Conservation (phyloP, 1,140 invertebrate genomes). For the Pseudomyrmex sp. region DNA sequence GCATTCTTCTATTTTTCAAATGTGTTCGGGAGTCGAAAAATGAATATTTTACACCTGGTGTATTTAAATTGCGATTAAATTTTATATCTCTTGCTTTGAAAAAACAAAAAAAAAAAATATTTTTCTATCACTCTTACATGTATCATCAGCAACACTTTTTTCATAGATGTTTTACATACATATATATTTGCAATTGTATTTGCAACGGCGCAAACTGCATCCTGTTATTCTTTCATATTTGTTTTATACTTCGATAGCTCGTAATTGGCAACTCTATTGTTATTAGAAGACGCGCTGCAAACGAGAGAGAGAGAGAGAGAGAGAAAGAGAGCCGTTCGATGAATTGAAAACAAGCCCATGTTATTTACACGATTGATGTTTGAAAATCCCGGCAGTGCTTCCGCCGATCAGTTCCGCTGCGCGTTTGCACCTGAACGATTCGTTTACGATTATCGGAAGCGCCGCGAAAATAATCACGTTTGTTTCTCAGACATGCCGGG, state of each 20-base stretch:
- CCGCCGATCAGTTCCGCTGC: slow-evolving; percentile 34
- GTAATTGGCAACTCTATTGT: slow-evolving; percentile 45
- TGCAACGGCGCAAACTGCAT: not conserved
- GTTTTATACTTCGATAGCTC: slow-evolving; percentile 22
- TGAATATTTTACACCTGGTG: not conserved
- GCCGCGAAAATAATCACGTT: slow-evolving; percentile 42
- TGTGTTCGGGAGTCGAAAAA: not conserved
- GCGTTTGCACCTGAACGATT: not conserved
- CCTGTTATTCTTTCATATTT: slow-evolving; percentile 30
- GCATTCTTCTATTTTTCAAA: not conserved
- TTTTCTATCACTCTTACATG: too few relatives aligned
- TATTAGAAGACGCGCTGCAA: slow-evolving; percentile 33
- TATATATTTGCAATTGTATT: slow-evolving; percentile 30
- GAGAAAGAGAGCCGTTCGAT: not conserved
- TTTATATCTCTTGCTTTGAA: not conserved
- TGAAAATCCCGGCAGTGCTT: slow-evolving; percentile 31
- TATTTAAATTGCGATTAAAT: not conserved
- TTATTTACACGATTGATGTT: slow-evolving; percentile 51
- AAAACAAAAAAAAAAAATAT: too few relatives aligned
- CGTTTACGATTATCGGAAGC: slow-evolving; percentile 41
- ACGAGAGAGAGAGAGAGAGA: not conserved
- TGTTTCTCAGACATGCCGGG: slow-evolving; percentile 23
- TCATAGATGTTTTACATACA: not conserved
- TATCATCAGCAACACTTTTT: not conserved
- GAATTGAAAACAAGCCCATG: slow-evolving; percentile 51